Percentiles rank a stretch among this genome's conserved stretches.
Conservation (phyloP, 2,888 invertebrate genomes). For the Harpagoxenus sublaevis region DNA sequence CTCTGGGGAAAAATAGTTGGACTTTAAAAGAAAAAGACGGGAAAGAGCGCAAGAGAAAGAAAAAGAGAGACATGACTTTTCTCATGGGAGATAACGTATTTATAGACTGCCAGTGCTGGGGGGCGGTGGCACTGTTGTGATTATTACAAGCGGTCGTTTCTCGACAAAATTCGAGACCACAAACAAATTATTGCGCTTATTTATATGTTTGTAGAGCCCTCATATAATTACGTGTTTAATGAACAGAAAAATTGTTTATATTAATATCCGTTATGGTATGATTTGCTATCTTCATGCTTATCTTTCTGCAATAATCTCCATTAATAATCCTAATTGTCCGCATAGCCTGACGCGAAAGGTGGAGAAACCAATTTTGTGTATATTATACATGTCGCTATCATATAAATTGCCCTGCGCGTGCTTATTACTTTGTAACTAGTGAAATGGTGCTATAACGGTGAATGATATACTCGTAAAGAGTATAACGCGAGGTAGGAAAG, state of each 20-base stretch:
- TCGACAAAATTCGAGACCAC: not conserved
- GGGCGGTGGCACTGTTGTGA: not conserved
- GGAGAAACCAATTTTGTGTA: conserved; percentile 30
- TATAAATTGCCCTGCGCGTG: conserved; percentile 57
- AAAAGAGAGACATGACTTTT: conserved; percentile 65
- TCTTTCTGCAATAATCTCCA: conserved; percentile 15
- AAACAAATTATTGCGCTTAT: not conserved
- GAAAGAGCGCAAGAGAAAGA: not conserved
- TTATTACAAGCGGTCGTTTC: not conserved
- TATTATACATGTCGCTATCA: conserved; percentile 44
- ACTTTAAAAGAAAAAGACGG: conserved; percentile 27
- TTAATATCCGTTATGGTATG: not conserved
- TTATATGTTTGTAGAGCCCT: not conserved
- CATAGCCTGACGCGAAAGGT: not conserved
- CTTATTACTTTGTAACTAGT: conserved; percentile 51
- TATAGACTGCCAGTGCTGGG: conserved; percentile 56
- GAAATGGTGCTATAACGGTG: conserved; percentile 45
- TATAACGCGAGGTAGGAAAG: conserved; percentile 40
- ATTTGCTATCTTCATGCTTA: not conserved
- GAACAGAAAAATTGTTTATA: not conserved
- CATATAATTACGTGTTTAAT: not conserved
- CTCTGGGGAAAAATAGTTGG: conserved; percentile 48
- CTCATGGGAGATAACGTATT: conserved; percentile 78
- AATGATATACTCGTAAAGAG: conserved; percentile 52
- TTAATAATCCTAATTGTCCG: conserved; percentile 29